Percentiles rank a stretch among this genome's conserved stretches.
Evolutionary conservation across 2,113 vertebrate genomes (phyloP).

Genomic region (Calidris pygmaea): DNA sequence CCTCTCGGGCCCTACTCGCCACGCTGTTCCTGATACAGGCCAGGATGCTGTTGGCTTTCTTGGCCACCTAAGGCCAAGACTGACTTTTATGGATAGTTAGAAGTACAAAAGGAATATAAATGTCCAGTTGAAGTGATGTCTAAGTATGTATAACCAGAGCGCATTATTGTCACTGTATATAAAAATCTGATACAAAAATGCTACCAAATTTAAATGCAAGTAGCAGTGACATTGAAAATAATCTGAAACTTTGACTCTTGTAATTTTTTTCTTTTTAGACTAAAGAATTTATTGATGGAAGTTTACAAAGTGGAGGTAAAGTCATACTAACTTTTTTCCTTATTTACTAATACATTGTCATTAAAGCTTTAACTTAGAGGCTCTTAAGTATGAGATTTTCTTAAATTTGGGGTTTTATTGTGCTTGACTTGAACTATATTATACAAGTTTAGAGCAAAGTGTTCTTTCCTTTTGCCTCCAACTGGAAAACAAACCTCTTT

Average conservation of each 20-base stretch:
- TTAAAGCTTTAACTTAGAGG: background rate
- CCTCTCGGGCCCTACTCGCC: no score
- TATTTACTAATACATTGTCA: background rate
- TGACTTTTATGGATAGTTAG: background rate
- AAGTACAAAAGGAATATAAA: background rate
- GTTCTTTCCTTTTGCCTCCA: background rate
- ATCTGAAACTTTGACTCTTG: background rate
- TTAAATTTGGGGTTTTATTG: background rate
- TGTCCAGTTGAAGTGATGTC: background rate
- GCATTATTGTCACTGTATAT: background rate
- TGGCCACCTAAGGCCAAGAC: no score
- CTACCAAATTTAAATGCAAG: background rate
- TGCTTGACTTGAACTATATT: background rate
- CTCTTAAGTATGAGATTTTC: background rate
- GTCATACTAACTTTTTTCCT: background rate
- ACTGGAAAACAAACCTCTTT: background rate
- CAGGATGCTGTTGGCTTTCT: no score
- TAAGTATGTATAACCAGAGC: background rate
- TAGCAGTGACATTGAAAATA: background rate
- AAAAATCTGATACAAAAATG: background rate
- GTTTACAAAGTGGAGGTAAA: constrained; percentile 95
- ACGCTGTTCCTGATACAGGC: no score
- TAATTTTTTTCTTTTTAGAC: constrained; percentile 75
- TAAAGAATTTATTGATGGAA: constrained; percentile 99
- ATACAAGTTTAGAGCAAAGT: background rate